phyloP scores from a whole-genome alignment of 2,888 invertebrate species.

The Standfussiana lucernea region DNA sequence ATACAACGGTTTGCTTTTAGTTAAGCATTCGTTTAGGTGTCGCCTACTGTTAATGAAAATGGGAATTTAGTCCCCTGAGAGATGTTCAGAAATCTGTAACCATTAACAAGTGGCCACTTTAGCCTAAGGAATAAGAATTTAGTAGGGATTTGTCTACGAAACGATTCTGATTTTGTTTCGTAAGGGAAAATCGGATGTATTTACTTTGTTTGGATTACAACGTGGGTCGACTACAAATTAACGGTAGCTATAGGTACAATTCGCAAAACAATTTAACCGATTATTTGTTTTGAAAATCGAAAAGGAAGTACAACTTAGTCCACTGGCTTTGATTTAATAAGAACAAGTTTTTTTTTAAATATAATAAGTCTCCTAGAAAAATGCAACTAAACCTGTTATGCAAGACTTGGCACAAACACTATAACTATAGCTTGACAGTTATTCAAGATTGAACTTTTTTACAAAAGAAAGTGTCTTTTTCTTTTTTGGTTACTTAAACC shows the following conservation, averaged over 20 bases:
- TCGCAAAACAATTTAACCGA: neutral
- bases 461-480: too few relatives aligned
- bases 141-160: neutral
- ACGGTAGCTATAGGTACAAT: neutral
- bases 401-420: neutral
- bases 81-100: slow-evolving; percentile 34
- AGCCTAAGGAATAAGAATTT: slow-evolving; percentile 1
- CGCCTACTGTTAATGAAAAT: neutral
- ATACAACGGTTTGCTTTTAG: neutral
- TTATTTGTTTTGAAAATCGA: neutral
- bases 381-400: neutral
- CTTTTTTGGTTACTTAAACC: neutral
- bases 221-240: neutral
- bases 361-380: neutral
- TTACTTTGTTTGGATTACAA: neutral
- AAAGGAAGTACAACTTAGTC: neutral
- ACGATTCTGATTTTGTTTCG: neutral
- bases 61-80: neutral
- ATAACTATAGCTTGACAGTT: neutral
- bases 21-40: neutral
- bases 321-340: too few relatives aligned
- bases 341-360: neutral
- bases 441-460: neutral
- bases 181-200: neutral
- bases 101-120: slow-evolving; percentile 5